A percentile compares a stretch with the other conserved stretches of the same genome.
These are phyloP conservation scores for Camponotus pennsylvanicus DNA, from an alignment of 1,140 invertebrate species.

Conservation along the genomic window DNA sequence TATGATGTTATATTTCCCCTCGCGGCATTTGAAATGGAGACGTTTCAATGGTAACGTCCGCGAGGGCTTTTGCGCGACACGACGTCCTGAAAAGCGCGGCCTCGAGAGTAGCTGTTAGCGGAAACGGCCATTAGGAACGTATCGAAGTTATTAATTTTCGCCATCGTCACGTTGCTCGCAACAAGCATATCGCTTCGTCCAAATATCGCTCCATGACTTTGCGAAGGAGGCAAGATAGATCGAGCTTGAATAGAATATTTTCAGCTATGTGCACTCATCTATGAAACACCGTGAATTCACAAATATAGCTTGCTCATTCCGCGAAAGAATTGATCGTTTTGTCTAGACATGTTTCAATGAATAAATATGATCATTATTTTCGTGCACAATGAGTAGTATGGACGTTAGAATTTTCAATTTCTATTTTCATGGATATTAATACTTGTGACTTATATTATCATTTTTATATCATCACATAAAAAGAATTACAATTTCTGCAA, in stretches of 20 bases:
- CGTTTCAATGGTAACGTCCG: constrained; percentile 49
- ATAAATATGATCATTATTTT: constrained; percentile 3
- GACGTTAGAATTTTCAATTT: neutral
- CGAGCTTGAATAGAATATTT: constrained; percentile 45
- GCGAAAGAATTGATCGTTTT: constrained; percentile 5
- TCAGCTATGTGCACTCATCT: neutral
- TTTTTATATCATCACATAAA: neutral
- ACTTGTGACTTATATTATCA: neutral
- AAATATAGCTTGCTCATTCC: constrained; percentile 13
- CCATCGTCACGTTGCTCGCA: neutral
- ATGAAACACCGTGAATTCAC: neutral
- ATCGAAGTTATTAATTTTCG: constrained; percentile 54
- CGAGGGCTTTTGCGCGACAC: constrained; percentile 4
- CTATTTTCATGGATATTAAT: neutral
- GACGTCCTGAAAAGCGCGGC: constrained; percentile 44
- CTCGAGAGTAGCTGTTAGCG: constrained; percentile 53
- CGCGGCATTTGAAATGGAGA: constrained; percentile 65
- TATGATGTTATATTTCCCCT: constrained; percentile 56
- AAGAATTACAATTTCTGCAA: neutral
- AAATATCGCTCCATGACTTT: constrained; percentile 36
- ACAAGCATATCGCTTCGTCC: neutral
- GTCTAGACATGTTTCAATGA: constrained; percentile 6
- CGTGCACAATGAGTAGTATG: neutral
- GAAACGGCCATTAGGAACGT: constrained; percentile 39
- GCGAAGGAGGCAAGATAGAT: constrained; percentile 8